Conservation (phyloP, 1,140 invertebrate species). For the Macrobrachium rosenbergii region DNA sequence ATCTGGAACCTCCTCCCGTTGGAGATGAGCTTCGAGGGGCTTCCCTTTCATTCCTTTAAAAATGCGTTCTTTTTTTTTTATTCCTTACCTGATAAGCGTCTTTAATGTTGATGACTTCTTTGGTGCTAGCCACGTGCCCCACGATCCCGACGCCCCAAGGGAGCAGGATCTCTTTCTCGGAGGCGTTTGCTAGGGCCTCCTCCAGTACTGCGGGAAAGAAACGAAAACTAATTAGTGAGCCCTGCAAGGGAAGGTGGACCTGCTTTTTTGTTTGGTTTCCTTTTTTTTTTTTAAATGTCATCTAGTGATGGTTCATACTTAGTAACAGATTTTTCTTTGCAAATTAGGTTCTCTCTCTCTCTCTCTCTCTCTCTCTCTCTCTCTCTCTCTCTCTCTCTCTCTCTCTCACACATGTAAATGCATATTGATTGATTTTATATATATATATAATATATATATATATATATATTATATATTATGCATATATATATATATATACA, state of each 20-base stretch:
- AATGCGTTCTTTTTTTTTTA: too few relatives aligned
- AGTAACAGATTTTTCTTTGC: too few relatives aligned
- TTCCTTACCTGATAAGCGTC: slow-evolving; percentile 84
- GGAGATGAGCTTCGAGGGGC: not conserved
- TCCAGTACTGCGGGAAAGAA: slow-evolving; percentile 75
- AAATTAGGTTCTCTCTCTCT: not conserved
- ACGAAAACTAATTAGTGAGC: not conserved
- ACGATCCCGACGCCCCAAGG: slow-evolving; percentile 93
- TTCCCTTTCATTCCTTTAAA: not conserved
- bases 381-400: too few relatives aligned
- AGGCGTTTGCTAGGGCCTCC: slow-evolving; percentile 82
- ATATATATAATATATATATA: slow-evolving; percentile 14
- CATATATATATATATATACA: slow-evolving; percentile 24
- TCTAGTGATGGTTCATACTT: too few relatives aligned
- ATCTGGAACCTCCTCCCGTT: not conserved
- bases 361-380: too few relatives aligned
- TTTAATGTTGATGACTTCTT: slow-evolving; percentile 89
- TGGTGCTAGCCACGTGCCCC: slow-evolving; percentile 88
- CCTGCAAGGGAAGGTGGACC: too few relatives aligned
- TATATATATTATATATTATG: not conserved
- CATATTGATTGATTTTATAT: not conserved
- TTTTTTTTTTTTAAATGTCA: too few relatives aligned
- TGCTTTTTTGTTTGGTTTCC: too few relatives aligned
- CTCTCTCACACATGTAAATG: not conserved
- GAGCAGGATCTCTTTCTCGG: slow-evolving; percentile 78